These are phyloP conservation scores for Lepidocyrtinus sp. DNA, from an alignment of 2,888 invertebrate genomes.

Conservation along the genomic window DNA sequence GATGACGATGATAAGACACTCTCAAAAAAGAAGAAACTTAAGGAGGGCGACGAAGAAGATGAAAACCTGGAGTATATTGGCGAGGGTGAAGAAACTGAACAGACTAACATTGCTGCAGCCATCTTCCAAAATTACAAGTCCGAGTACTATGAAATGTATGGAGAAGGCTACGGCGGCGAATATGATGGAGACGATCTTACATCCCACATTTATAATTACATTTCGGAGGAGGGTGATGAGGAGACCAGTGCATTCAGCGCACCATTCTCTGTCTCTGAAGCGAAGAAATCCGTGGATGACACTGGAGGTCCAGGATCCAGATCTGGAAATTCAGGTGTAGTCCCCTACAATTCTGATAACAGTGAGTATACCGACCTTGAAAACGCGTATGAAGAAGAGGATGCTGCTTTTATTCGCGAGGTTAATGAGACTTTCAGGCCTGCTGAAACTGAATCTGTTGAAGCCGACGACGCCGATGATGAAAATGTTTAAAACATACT, in stretches of 20 bases:
- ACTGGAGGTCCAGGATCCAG: neutral
- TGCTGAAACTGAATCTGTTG: neutral
- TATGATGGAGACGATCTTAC: no score
- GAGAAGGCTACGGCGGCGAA: no score
- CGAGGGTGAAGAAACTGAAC: conserved; percentile 4
- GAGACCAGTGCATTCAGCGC: conserved; percentile 62
- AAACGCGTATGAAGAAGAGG: conserved; percentile 52
- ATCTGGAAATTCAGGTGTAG: conserved; percentile 17
- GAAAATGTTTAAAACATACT: no score
- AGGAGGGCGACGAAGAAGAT: neutral
- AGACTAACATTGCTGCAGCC: neutral
- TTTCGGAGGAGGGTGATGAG: conserved; percentile 72
- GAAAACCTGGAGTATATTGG: conserved; percentile 4
- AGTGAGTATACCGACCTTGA: conserved; percentile 46
- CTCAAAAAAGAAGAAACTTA: neutral
- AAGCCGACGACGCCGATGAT: neutral
- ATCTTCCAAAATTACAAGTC: conserved; percentile 35
- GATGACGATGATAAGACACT: conserved; percentile 17
- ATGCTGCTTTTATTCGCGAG: conserved; percentile 39
- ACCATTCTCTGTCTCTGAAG: conserved; percentile 38
- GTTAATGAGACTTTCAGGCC: conserved; percentile 32
- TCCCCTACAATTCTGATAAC: conserved; percentile 46
- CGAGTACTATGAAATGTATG: conserved; percentile 29
- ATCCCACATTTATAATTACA: conserved; percentile 71
- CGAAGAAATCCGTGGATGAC: neutral